Evolutionary conservation across 2,888 invertebrate genomes (phyloP).

Genomic region (Chromoteleia sp.): DNA sequence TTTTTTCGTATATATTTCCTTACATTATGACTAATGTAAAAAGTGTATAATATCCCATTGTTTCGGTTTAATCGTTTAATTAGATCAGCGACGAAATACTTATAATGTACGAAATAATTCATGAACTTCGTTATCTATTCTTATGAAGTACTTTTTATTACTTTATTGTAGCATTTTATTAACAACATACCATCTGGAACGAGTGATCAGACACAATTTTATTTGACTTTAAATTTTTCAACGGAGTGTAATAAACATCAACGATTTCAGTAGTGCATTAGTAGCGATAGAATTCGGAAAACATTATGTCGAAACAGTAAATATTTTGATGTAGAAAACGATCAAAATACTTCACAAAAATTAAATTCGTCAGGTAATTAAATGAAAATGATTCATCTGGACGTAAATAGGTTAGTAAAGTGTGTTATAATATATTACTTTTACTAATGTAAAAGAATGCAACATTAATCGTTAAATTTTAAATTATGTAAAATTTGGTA

Average conservation of each 20-base stretch:
- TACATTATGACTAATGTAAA: slow-evolving; percentile 23
- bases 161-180: slow-evolving; percentile 13
- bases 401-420: too few relatives aligned
- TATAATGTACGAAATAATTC: slow-evolving; percentile 20
- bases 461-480: too few relatives aligned
- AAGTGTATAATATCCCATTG: slow-evolving; percentile 30
- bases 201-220: background rate
- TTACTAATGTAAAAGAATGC: too few relatives aligned
- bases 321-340: too few relatives aligned
- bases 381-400: too few relatives aligned
- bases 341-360: too few relatives aligned
- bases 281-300: too few relatives aligned
- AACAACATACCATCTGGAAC: background rate
- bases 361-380: too few relatives aligned
- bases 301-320: too few relatives aligned
- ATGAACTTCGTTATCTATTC: slow-evolving; percentile 1
- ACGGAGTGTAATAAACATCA: background rate
- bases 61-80: slow-evolving; percentile 25
- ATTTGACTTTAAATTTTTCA: background rate
- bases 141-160: slow-evolving; percentile 9
- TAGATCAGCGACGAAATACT: slow-evolving; percentile 26
- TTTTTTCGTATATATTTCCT: background rate
- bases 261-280: too few relatives aligned
- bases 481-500: too few relatives aligned
- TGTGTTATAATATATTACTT: too few relatives aligned